A percentile compares a stretch with the other conserved stretches of the same genome.
Evolutionary conservation across 2,888 invertebrate species (phyloP).

Genomic region (Pseudolycoriella hygida): DNA sequence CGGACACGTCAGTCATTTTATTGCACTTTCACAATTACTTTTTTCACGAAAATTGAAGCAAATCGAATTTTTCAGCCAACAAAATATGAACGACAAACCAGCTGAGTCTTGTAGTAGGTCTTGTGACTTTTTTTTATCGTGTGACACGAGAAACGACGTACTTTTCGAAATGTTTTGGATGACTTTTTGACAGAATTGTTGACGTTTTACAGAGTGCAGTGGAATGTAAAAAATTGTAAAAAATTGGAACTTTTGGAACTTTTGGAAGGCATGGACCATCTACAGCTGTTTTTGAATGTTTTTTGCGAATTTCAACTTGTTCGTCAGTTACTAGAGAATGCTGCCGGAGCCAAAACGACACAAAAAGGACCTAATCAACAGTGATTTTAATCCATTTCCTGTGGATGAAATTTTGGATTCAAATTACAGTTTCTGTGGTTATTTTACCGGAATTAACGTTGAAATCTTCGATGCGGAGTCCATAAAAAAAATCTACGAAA

Average conservation of each 20-base stretch:
- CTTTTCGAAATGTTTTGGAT: not conserved
- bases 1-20: conserved; percentile 37
- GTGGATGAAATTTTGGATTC: conserved; percentile 29
- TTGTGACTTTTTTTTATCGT: conserved; percentile 22
- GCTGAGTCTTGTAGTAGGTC: conserved; percentile 18
- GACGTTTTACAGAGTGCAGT: not conserved
- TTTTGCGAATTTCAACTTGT: not conserved
- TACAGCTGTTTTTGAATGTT: not conserved
- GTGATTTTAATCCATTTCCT: conserved; percentile 19
- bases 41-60: conserved; percentile 1
- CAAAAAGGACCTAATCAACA: not conserved
- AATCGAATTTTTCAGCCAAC: conserved; percentile 2
- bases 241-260: not conserved
- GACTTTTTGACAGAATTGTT: conserved; percentile 1
- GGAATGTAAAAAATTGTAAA: not conserved
- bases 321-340: not conserved
- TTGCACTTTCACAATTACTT: not conserved
- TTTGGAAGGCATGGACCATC: not conserved
- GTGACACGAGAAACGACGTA: conserved; percentile 1
- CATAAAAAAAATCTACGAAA: conserved; percentile 42
- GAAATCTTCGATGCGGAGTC: conserved; percentile 39
- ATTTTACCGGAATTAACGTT: conserved; percentile 49
- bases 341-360: not conserved
- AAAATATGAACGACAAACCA: conserved; percentile 2
- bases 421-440: conserved; percentile 36